phyloP scores from a whole-genome alignment of 2,797 vertebrate species.

The Acanthurus tractus region DNA sequence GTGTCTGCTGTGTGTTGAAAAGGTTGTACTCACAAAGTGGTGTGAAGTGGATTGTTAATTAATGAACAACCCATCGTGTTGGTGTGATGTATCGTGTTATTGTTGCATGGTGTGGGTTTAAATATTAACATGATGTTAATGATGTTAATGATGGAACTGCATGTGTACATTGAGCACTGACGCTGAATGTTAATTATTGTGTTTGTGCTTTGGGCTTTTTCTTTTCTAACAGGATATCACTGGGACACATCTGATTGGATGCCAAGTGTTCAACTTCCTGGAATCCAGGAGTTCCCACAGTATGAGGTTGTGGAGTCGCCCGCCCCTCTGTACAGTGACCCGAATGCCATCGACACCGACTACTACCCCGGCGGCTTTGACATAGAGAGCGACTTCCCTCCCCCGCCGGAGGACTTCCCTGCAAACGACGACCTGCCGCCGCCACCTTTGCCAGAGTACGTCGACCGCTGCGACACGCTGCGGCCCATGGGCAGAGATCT shows the following conservation, averaged over 20 bases:
- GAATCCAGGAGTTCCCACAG: constrained; percentile 98
- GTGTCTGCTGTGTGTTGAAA: constrained; percentile 37
- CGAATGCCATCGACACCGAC: constrained; percentile 95
- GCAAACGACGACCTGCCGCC: constrained; percentile 93
- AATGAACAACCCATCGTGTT: constrained; percentile 40
- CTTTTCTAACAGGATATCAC: constrained; percentile 91
- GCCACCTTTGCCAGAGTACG: constrained; percentile 90
- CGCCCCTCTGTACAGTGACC: constrained; percentile 92
- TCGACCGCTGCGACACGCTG: constrained; percentile 92
- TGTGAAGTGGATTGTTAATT: constrained; percentile 48
- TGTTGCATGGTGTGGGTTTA: constrained; percentile 78
- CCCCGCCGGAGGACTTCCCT: constrained; percentile 95
- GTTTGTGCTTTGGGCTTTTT: constrained; percentile 29
- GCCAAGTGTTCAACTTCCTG: constrained; percentile 97
- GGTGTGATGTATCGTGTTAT: constrained; percentile 51
- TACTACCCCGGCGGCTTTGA: constrained; percentile 98
- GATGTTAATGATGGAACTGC: background rate
- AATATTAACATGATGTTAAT: constrained; percentile 59
- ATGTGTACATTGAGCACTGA: background rate
- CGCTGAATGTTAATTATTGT: background rate
- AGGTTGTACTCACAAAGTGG: constrained; percentile 17
- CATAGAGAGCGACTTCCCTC: constrained; percentile 97
- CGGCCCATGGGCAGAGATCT: constrained; percentile 81
- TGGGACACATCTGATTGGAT: constrained; percentile 99
- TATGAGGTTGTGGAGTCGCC: constrained; percentile 95